Conservation (phyloP, 2,888 invertebrate genomes). For the Orthonevra nobilis region DNA sequence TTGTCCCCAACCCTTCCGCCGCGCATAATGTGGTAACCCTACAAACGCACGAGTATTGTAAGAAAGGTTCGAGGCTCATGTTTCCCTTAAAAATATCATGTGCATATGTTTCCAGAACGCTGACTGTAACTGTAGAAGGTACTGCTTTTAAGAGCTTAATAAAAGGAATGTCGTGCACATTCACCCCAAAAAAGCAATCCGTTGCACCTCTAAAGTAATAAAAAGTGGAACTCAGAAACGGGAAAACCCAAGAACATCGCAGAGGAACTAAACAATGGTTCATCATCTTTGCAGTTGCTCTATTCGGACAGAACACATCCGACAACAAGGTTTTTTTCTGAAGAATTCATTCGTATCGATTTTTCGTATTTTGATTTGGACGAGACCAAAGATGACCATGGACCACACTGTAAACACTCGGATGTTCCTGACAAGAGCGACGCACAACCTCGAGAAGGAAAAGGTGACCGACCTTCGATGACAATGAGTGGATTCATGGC, state of each 20-base stretch:
- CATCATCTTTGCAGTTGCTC: neutral
- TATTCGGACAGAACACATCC: too few relatives aligned
- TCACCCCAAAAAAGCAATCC: conserved; percentile 2
- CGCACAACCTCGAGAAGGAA: conserved; percentile 21
- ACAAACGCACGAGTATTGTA: too few relatives aligned
- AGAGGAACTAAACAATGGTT: neutral
- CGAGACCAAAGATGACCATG: conserved; percentile 28
- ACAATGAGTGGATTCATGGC: conserved; percentile 21
- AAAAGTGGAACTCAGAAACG: conserved; percentile 2
- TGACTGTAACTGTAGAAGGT: too few relatives aligned
- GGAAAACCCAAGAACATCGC: conserved; percentile 24
- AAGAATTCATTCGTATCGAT: too few relatives aligned
- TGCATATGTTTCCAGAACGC: too few relatives aligned
- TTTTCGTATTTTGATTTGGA: too few relatives aligned
- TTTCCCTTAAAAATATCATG: too few relatives aligned
- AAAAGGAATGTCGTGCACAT: conserved; percentile 16
- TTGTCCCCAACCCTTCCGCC: too few relatives aligned
- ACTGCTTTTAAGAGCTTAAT: too few relatives aligned
- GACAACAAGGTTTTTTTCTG: too few relatives aligned
- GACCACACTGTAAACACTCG: neutral
- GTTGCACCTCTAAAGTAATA: conserved; percentile 20
- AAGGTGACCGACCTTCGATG: conserved; percentile 62
- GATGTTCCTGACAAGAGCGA: neutral
- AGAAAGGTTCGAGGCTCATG: too few relatives aligned
- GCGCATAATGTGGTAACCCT: too few relatives aligned